phyloP scores from a whole-genome alignment of 2,113 vertebrate species.

The Carassius auratus region DNA sequence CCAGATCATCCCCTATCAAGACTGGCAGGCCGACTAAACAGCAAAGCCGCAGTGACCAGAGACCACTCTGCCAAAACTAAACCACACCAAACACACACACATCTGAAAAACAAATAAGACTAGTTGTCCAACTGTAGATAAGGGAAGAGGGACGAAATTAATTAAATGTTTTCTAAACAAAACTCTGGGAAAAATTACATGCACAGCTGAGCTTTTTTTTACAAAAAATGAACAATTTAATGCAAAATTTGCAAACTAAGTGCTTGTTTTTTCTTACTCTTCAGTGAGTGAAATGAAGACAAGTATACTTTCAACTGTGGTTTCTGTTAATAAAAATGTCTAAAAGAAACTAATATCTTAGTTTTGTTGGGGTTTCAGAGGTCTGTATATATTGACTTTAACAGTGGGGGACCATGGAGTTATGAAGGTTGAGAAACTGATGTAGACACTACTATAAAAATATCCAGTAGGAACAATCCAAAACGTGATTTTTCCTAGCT shows the following conservation, averaged over 20 bases:
- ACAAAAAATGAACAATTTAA: neutral
- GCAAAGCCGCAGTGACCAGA: constrained; percentile 47
- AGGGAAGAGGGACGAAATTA: neutral
- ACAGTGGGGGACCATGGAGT: neutral
- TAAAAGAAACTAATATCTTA: neutral
- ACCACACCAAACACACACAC: neutral
- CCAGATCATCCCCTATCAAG: constrained; percentile 65
- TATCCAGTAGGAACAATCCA: neutral
- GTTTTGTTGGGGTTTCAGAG: neutral
- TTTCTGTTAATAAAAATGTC: neutral
- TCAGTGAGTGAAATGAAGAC: neutral
- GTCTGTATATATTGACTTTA: neutral
- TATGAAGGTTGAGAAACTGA: neutral
- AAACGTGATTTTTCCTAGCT: neutral
- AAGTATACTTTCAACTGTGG: neutral
- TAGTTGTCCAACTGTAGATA: neutral
- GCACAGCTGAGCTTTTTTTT: neutral
- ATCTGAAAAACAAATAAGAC: neutral
- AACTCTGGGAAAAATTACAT: neutral
- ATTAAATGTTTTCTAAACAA: neutral
- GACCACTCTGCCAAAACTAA: constrained; percentile 19
- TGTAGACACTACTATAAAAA: neutral
- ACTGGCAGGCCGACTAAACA: constrained; percentile 34
- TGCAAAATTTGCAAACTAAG: neutral
- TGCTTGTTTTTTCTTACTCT: neutral